Base-by-base conservation (phyloP, 1,140 invertebrate species). In the Formica exsecta region DNA sequence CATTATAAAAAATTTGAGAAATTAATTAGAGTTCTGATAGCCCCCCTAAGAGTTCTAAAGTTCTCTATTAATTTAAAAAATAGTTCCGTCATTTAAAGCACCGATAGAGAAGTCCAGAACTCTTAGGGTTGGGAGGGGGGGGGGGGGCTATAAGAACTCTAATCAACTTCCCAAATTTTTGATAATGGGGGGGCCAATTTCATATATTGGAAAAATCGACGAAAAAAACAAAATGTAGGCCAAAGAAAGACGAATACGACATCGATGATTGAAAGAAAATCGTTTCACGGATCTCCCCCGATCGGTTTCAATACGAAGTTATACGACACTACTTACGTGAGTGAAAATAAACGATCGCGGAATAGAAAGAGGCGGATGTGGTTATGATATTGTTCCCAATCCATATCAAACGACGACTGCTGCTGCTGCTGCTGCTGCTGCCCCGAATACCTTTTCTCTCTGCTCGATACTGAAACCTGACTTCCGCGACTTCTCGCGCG, bases 221-320 rank as follows among this genome's bases (percentile, higher is more conserved):
- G 16, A 8, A 22, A n/a, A n/a, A n/a, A 51, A 19, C 6, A 36
- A 11, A 44, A 8, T 9, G n/a, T 16, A 19, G 75, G 25, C 22
- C 59, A 44, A 66, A 62, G 11, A 36, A 7, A 25, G 44, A 13
- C 32, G 36, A 51, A 70, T 70, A 70, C 41, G 41, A 51, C 51
- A 25, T 71, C 36, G 57, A 22, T 16, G 65, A 71, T 80, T 70
- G 57, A 57, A 80, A 51, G 8, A 81, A 70, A 71, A 81, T 81
- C 48, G 32, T 38, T 80, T 71, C 29, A 57, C 25, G 36, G 19
- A 16, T 11, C 32, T 1, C 32, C 32, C 2, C 2, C 77, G 19
- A 71, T 81, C 65, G 22, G 22, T 71, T 81, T 70, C 65, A 81
- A 71, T 71, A 57, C 36, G 64, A 7, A 25, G 68, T 80, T 57